Evolutionary conservation across 2,113 vertebrate genomes (phyloP).

Genomic region (Aptenodytes forsteri): DNA sequence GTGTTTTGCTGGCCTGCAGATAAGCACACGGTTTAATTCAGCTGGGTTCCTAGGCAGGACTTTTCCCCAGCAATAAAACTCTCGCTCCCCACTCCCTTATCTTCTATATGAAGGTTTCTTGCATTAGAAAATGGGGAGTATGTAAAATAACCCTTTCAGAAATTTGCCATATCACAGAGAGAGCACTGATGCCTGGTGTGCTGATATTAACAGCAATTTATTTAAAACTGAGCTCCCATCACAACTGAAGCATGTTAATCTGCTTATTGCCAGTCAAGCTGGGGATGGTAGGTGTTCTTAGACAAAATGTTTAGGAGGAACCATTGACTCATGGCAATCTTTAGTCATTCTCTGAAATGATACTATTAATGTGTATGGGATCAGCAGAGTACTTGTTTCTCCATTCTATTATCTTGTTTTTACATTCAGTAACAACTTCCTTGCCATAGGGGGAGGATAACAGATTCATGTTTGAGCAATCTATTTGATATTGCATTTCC

Average conservation of each 20-base stretch:
- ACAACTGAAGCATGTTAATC: conserved; percentile 29
- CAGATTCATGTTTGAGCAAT: conserved; percentile 28
- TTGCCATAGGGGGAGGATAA: neutral
- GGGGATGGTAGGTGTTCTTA: conserved; percentile 57
- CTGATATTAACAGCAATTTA: neutral
- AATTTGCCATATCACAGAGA: neutral
- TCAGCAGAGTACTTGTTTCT: conserved; percentile 41
- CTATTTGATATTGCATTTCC: conserved; percentile 8
- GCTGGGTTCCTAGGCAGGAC: neutral
- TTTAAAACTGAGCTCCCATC: conserved; percentile 20
- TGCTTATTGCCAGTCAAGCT: conserved; percentile 45
- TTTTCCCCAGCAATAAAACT: neutral
- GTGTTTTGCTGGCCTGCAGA: neutral
- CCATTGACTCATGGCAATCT: conserved; percentile 51
- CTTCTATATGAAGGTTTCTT: neutral
- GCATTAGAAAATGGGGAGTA: neutral
- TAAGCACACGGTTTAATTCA: neutral
- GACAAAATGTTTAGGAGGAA: conserved; percentile 59
- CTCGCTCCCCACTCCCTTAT: neutral
- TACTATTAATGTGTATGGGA: conserved; percentile 26
- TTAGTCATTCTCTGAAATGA: conserved; percentile 55
- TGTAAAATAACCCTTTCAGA: neutral
- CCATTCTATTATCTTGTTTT: conserved; percentile 35
- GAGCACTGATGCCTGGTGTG: neutral
- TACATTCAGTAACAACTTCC: neutral